These are phyloP conservation scores for Sus scrofa DNA, from an alignment of 2,113 vertebrate species.

Conservation along the genomic window DNA sequence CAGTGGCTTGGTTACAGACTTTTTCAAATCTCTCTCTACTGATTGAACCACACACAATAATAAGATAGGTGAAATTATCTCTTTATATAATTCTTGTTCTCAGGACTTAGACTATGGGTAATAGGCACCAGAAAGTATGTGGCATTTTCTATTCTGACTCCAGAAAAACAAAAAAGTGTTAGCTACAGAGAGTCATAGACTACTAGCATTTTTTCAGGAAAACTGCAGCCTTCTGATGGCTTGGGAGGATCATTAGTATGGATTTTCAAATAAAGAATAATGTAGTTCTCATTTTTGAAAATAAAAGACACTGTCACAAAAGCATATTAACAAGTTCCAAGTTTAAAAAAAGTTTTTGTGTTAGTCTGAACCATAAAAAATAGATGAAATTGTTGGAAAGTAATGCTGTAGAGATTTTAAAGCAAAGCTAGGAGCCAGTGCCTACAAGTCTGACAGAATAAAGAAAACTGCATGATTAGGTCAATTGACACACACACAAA, in stretches of 20 bases:
- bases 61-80: neutral
- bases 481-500: no score
- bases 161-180: neutral
- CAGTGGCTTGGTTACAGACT: neutral
- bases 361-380: neutral
- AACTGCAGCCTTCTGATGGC: neutral
- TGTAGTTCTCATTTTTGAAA: neutral
- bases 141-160: neutral
- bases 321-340: neutral
- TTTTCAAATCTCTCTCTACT: neutral
- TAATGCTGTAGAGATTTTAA: neutral
- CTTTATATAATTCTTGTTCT: neutral
- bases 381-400: neutral
- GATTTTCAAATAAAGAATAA: neutral
- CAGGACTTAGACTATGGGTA: neutral
- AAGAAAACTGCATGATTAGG: no score
- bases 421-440: neutral
- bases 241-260: neutral
- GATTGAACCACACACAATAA: neutral
- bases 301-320: neutral
- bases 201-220: neutral
- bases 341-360: neutral
- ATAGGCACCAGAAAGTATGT: neutral
- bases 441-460: neutral
- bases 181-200: neutral